phyloP scores from a whole-genome alignment of 2,113 vertebrate species.

The Tetrao urogallus region DNA sequence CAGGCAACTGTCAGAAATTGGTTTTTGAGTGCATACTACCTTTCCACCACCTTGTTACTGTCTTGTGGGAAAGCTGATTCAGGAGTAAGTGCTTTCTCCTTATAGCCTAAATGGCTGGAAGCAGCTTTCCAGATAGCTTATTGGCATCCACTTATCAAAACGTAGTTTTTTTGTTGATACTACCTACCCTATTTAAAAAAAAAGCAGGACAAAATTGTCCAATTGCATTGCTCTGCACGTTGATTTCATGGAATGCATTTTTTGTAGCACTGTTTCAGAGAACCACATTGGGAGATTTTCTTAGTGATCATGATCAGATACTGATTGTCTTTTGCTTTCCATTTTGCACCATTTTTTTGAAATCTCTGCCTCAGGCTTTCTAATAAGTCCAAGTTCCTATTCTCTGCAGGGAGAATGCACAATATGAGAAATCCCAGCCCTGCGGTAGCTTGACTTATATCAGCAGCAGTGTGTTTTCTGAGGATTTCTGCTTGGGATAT shows the following conservation, averaged over 20 bases:
- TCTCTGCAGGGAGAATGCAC: not conserved
- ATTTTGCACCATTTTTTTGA: not conserved
- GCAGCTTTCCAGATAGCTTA: not conserved
- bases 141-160: not conserved
- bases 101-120: not conserved
- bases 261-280: not conserved
- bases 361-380: not conserved
- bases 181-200: not conserved
- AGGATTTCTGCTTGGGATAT: not conserved
- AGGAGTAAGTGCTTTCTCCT: not conserved
- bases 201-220: not conserved
- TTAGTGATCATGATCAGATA: not conserved
- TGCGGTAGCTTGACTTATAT: not conserved
- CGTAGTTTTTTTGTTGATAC: not conserved
- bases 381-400: not conserved
- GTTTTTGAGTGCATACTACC: not conserved
- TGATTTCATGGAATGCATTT: not conserved
- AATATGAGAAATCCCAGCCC: not conserved
- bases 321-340: not conserved
- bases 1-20: not conserved
- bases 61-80: not conserved
- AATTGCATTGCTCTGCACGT: not conserved
- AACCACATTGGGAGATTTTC: not conserved
- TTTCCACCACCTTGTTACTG: constrained; percentile 1
- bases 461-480: not conserved